phyloP scores from a whole-genome alignment of 2,113 vertebrate species.

The Mola mola region DNA sequence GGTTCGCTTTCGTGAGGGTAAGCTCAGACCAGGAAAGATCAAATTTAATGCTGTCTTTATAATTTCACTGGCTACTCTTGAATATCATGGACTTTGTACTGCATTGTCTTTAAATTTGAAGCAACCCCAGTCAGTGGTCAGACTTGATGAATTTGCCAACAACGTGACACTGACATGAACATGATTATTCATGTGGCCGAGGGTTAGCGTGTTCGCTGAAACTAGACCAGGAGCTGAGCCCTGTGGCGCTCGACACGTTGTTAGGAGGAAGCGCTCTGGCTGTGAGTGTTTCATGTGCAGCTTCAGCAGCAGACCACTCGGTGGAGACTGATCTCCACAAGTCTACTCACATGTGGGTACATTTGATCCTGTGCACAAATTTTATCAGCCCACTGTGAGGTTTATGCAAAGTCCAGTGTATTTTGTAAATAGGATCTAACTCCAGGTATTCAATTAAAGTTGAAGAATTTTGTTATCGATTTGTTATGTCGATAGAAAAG shows the following conservation, averaged over 20 bases:
- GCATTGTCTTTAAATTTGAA: too few relatives aligned
- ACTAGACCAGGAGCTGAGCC: conserved; percentile 4
- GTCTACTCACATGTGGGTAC: conserved; percentile 14
- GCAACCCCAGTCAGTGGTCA: not conserved
- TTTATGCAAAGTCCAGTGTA: conserved; percentile 13
- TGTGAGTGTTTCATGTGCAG: not conserved
- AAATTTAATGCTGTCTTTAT: too few relatives aligned
- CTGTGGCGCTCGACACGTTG: not conserved
- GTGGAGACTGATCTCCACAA: not conserved
- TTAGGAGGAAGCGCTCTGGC: conserved; percentile 1
- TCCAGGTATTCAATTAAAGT: too few relatives aligned
- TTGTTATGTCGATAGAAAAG: too few relatives aligned
- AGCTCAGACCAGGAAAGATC: too few relatives aligned
- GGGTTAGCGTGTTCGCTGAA: not conserved
- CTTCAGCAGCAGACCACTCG: conserved; percentile 4
- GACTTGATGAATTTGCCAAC: not conserved
- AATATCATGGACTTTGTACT: too few relatives aligned
- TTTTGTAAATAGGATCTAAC: too few relatives aligned
- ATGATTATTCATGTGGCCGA: not conserved
- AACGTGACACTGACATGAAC: not conserved
- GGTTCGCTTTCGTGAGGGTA: too few relatives aligned
- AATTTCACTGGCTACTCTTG: too few relatives aligned
- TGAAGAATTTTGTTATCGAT: too few relatives aligned
- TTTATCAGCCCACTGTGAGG: conserved; percentile 7
- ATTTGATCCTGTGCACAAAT: conserved; percentile 27